Percentiles rank a stretch among this genome's conserved stretches.
Evolutionary conservation across 2,888 invertebrate species (phyloP).

Genomic region (Cephus spinipes): DNA sequence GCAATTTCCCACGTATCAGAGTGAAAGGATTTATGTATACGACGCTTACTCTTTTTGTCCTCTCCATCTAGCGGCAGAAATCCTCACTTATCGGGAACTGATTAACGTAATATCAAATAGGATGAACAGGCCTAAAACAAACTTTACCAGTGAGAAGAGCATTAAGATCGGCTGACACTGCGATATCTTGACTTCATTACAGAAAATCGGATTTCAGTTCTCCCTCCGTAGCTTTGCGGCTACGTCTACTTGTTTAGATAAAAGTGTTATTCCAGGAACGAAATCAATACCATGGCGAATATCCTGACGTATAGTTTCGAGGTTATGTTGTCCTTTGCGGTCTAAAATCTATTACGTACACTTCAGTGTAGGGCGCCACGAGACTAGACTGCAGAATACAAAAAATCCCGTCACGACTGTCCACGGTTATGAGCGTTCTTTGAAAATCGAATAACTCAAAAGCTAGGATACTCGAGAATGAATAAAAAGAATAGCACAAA

Average conservation of each 20-base stretch:
- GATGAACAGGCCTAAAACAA: not conserved
- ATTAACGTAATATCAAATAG: not conserved
- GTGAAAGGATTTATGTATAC: not conserved
- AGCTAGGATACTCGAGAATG: not conserved
- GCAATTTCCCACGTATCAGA: not conserved
- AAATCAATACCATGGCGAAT: not conserved
- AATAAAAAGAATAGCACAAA: not conserved
- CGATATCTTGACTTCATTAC: not conserved
- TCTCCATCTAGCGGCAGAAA: not conserved
- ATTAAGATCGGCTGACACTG: not conserved
- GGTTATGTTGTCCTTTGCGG: not conserved
- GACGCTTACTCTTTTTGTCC: not conserved
- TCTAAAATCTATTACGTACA: not conserved
- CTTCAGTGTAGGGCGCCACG: not conserved
- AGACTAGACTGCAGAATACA: not conserved
- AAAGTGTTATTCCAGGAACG: not conserved
- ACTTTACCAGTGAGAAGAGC: not conserved
- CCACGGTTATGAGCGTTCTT: not conserved
- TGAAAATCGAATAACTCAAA: not conserved
- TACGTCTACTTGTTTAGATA: not conserved
- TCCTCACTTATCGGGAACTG: not conserved
- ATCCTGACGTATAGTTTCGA: not conserved
- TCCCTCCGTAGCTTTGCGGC: not conserved
- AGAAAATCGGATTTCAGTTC: not conserved
- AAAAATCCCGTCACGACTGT: not conserved